A percentile compares a stretch with the other conserved stretches of the same genome.
Evolutionary conservation across 2,113 vertebrate genomes (phyloP).

Genomic region (Crypturellus undulatus): DNA sequence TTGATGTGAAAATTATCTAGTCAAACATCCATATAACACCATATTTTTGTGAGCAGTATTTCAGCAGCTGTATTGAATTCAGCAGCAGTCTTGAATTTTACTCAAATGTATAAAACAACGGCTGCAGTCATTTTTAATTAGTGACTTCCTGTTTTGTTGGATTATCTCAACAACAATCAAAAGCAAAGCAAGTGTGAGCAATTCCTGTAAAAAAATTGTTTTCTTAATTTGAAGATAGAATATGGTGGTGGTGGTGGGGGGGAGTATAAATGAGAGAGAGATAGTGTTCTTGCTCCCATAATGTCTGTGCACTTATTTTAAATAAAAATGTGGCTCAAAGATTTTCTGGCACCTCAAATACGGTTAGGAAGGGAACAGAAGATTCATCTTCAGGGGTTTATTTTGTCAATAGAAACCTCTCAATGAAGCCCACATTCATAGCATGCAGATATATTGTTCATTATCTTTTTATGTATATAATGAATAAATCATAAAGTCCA

Average conservation of each 20-base stretch:
- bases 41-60: neutral
- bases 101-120: neutral
- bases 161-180: neutral
- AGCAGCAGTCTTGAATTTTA: neutral
- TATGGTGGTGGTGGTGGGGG: neutral
- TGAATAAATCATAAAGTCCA: conserved; percentile 62
- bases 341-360: neutral
- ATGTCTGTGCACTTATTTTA: neutral
- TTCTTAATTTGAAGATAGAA: neutral
- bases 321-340: neutral
- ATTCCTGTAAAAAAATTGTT: neutral
- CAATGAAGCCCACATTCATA: conserved; percentile 6
- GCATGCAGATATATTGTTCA: conserved; percentile 24
- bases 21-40: neutral
- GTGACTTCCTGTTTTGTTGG: neutral
- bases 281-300: neutral
- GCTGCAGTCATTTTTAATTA: neutral
- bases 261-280: too few relatives aligned
- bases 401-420: conserved; percentile 25
- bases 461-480: conserved; percentile 47
- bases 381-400: neutral
- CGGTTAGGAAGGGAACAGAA: neutral
- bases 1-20: neutral
- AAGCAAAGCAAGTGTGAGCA: neutral
- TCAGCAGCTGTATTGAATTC: neutral